Percentiles rank a stretch among this genome's conserved stretches.
Evolutionary conservation across 2,888 invertebrate genomes (phyloP).

Genomic region (Pheosia tremula): DNA sequence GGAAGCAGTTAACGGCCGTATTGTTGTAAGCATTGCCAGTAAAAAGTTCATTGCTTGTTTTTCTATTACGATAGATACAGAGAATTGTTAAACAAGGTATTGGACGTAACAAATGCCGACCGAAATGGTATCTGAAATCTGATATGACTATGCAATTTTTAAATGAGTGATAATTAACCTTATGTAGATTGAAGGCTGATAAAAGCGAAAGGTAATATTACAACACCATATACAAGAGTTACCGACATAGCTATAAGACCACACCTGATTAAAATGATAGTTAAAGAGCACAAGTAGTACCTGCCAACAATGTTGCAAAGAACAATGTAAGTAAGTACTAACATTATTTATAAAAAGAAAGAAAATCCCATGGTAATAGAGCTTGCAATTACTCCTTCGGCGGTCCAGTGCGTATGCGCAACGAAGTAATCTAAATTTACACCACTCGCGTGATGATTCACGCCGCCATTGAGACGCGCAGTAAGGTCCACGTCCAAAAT

Average conservation of each 20-base stretch:
- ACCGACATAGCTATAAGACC: too few relatives aligned
- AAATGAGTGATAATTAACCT: conserved; percentile 18
- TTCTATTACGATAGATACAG: not conserved
- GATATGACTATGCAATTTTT: conserved; percentile 22
- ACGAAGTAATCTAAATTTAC: conserved; percentile 64
- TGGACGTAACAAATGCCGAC: conserved; percentile 13
- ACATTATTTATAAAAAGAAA: conserved; percentile 25
- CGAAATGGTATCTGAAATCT: conserved; percentile 27
- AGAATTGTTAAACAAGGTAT: conserved; percentile 6
- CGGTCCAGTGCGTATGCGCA: conserved; percentile 42
- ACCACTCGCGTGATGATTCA: conserved; percentile 59
- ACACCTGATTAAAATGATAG: too few relatives aligned
- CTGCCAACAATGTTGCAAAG: conserved; percentile 6
- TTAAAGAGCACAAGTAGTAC: not conserved
- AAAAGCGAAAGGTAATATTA: conserved; percentile 6
- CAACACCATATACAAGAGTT: too few relatives aligned
- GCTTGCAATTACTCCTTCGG: conserved; percentile 36
- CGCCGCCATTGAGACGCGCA: conserved; percentile 65
- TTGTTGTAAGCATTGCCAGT: conserved; percentile 33
- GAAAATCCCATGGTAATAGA: conserved; percentile 38
- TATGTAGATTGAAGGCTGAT: conserved; percentile 37
- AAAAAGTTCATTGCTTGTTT: conserved; percentile 7
- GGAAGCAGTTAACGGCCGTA: conserved; percentile 48
- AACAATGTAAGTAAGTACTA: conserved; percentile 21
- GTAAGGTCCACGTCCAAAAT: conserved; percentile 61